Percentiles rank a stretch among this genome's conserved stretches.
Evolutionary conservation across 2,888 invertebrate species (phyloP).

Genomic region (Resseliella maxima): DNA sequence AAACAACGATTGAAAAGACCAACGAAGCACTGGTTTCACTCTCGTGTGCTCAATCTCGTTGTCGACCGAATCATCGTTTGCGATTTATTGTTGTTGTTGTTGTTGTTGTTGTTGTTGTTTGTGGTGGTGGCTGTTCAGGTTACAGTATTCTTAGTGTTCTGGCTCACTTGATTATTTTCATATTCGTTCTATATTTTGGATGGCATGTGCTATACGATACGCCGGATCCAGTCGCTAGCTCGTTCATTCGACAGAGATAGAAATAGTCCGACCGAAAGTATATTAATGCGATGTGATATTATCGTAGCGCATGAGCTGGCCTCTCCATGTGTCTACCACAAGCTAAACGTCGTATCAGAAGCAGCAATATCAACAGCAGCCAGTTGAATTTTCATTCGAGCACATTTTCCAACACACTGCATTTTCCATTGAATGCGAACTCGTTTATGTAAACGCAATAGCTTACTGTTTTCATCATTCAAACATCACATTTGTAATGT

Average conservation of each 20-base stretch:
- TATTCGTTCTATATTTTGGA: conserved; percentile 6
- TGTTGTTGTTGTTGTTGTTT: background rate
- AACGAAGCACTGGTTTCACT: background rate
- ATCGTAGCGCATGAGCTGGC: conserved; percentile 53
- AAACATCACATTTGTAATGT: conserved; percentile 17
- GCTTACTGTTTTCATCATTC: background rate
- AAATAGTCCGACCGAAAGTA: conserved; percentile 6
- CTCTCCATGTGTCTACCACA: conserved; percentile 18
- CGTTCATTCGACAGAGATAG: background rate
- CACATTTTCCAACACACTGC: too few relatives aligned
- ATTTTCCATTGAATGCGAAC: background rate
- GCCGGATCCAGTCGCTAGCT: background rate
- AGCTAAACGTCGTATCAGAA: background rate
- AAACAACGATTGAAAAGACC: conserved; percentile 49
- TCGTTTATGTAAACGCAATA: background rate
- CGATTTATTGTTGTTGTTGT: background rate
- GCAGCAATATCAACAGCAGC: background rate
- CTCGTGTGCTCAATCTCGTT: conserved; percentile 51
- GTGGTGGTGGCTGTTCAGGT: background rate
- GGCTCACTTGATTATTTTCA: background rate
- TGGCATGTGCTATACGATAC: conserved; percentile 17
- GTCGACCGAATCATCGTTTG: background rate
- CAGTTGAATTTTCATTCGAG: background rate
- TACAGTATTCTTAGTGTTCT: background rate
- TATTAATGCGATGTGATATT: conserved; percentile 36